phyloP scores from a whole-genome alignment of 2,113 vertebrate species.

The Petrocephalus zakoni region DNA sequence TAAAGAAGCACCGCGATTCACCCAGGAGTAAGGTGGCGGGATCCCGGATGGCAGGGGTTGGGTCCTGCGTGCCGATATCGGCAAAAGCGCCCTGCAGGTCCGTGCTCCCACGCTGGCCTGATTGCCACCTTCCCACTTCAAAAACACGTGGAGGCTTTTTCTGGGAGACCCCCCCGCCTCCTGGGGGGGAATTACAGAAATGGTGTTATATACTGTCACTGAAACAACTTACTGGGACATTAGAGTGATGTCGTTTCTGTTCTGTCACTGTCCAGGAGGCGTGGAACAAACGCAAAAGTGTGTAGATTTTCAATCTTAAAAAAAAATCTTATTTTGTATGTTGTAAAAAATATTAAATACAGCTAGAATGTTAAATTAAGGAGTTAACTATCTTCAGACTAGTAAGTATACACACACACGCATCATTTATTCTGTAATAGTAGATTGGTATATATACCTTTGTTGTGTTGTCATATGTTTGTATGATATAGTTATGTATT shows the following conservation, averaged over 20 bases:
- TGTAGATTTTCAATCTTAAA: background rate
- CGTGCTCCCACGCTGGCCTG: conserved; percentile 25
- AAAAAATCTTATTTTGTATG: background rate
- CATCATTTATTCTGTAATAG: background rate
- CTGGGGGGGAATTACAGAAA: background rate
- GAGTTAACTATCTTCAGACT: background rate
- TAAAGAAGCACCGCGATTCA: conserved; percentile 35
- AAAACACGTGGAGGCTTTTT: background rate
- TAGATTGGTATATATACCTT: background rate
- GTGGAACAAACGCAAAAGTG: background rate
- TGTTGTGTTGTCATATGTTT: background rate
- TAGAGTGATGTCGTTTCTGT: background rate
- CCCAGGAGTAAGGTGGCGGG: conserved; percentile 56
- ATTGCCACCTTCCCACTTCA: background rate
- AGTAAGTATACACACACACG: background rate
- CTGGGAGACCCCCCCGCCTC: too few species aligned
- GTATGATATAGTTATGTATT: background rate
- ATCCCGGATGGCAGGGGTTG: conserved; percentile 35
- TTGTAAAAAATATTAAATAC: background rate
- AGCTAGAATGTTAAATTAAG: background rate
- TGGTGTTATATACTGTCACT: background rate
- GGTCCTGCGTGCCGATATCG: conserved; percentile 43
- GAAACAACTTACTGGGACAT: background rate
- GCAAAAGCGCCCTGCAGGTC: conserved; percentile 40
- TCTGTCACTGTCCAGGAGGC: background rate